A percentile compares a stretch with the other conserved stretches of the same genome.
Evolutionary conservation across 2,797 vertebrate genomes (phyloP).

Genomic region (Anguilla marmorata): DNA sequence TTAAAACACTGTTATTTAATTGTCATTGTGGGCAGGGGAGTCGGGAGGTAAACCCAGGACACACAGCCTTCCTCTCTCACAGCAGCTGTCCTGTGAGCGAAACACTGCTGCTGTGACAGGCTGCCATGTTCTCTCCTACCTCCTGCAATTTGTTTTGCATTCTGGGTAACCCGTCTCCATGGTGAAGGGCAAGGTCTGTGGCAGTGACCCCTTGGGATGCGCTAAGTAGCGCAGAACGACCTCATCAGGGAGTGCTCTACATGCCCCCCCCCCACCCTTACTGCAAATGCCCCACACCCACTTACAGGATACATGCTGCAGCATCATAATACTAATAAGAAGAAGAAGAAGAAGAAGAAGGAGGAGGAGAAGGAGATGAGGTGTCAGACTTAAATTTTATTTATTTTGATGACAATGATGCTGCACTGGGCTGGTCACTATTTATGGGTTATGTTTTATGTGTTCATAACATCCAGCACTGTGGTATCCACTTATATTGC

Average conservation of each 20-base stretch:
- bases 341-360: background rate
- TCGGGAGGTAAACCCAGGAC: background rate
- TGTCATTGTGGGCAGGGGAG: background rate
- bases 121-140: background rate
- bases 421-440: background rate
- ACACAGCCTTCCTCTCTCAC: background rate
- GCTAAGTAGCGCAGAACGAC: background rate
- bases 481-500: background rate
- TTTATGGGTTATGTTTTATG: too few relatives aligned
- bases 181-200: background rate
- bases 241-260: background rate
- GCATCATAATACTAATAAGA: background rate
- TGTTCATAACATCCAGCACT: background rate
- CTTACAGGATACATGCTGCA: background rate
- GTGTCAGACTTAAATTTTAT: background rate
- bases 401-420: background rate
- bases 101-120: background rate
- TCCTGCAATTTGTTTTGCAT: constrained; percentile 6
- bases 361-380: too few relatives aligned
- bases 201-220: background rate
- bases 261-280: background rate
- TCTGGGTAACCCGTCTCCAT: background rate
- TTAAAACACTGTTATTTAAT: background rate
- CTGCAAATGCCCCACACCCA: background rate
- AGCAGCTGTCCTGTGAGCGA: background rate